Conservation (phyloP, 2,797 vertebrate genomes). For the Microctenopoma stevenorrisi region DNA sequence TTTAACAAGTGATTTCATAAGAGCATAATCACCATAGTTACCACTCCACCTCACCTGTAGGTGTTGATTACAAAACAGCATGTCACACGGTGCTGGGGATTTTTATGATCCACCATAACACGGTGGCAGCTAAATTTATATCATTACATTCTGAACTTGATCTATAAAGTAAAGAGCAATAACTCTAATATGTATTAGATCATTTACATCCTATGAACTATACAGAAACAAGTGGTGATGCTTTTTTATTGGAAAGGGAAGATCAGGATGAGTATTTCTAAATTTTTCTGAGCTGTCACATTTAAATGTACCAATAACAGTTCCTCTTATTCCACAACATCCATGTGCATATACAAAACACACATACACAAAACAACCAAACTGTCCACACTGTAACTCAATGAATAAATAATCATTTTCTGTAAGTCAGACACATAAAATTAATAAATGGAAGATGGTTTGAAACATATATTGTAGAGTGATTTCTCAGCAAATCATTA, state of each 20-base stretch:
- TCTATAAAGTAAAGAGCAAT: background rate
- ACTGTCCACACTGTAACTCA: background rate
- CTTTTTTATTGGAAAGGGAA: background rate
- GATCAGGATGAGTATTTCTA: background rate
- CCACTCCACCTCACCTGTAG: constrained; percentile 18
- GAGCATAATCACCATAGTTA: constrained; percentile 44
- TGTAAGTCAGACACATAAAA: background rate
- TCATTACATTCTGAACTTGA: background rate
- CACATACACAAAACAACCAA: background rate
- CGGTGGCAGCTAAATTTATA: background rate
- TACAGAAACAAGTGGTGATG: background rate
- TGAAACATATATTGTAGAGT: too few relatives aligned
- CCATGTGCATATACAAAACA: background rate
- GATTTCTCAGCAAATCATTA: too few relatives aligned
- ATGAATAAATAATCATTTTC: background rate
- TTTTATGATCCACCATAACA: background rate
- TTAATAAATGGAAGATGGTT: background rate
- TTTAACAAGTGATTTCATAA: constrained; percentile 41
- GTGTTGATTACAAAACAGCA: constrained; percentile 25
- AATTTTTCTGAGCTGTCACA: background rate
- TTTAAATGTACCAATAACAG: constrained; percentile 2
- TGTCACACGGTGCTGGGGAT: background rate
- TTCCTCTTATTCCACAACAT: background rate
- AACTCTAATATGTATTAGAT: background rate
- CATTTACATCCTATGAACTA: background rate